These are phyloP conservation scores for Acanthurus leucopareius DNA, from an alignment of 2,797 vertebrate species.

Conservation along the genomic window DNA sequence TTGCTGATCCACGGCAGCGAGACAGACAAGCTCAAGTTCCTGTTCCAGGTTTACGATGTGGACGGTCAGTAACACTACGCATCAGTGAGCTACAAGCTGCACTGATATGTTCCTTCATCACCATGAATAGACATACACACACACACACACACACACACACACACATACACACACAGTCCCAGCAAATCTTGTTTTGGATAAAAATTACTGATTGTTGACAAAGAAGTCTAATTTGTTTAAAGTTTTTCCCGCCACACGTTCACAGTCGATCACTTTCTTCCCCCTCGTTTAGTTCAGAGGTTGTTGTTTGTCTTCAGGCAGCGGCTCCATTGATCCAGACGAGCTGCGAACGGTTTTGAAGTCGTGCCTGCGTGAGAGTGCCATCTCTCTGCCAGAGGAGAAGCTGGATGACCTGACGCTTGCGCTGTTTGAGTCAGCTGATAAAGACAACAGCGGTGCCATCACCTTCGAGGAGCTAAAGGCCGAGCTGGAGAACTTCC, in stretches of 20 bases:
- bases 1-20: conserved; percentile 87
- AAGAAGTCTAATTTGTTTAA: too few relatives aligned
- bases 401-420: conserved; percentile 89
- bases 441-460: conserved; percentile 89
- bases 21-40: conserved; percentile 91
- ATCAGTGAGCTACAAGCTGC: too few relatives aligned
- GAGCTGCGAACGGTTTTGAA: conserved; percentile 89
- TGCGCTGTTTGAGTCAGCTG: conserved; percentile 90
- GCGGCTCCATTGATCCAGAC: conserved; percentile 89
- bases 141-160: neutral
- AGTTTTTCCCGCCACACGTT: too few relatives aligned
- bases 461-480: conserved; percentile 93
- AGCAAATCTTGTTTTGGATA: neutral
- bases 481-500: conserved; percentile 89
- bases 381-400: conserved; percentile 90
- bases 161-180: neutral
- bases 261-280: too few relatives aligned
- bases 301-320: conserved; percentile 79
- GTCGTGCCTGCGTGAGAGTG: conserved; percentile 90
- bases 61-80: conserved; percentile 84
- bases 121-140: too few relatives aligned
- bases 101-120: too few relatives aligned
- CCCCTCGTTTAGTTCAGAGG: too few relatives aligned
- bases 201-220: too few relatives aligned
- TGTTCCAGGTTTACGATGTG: conserved; percentile 94